A percentile compares a stretch with the other conserved stretches of the same genome.
These are phyloP conservation scores for Aselliscus stoliczkanus DNA, from an alignment of 2,797 vertebrate species.

Conservation along the genomic window DNA sequence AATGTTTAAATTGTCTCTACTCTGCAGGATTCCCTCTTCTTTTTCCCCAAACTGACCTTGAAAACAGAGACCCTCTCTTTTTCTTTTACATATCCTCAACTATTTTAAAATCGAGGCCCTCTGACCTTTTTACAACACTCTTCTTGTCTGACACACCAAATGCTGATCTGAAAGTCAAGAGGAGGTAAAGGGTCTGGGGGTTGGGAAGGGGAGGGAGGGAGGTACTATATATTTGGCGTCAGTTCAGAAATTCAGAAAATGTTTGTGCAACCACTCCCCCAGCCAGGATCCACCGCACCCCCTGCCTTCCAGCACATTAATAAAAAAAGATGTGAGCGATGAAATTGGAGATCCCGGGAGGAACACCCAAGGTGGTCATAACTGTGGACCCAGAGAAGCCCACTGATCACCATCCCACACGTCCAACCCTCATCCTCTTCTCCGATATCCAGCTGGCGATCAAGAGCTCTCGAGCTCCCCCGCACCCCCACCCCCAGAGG, in stretches of 20 bases:
- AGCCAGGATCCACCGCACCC: slow-evolving; percentile 33
- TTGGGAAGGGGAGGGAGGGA: slow-evolving; percentile 26
- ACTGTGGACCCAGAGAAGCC: background rate
- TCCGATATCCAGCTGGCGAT: background rate
- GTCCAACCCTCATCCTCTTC: background rate
- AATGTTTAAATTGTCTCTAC: slow-evolving; percentile 44
- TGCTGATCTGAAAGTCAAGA: slow-evolving; percentile 24
- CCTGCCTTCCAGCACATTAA: slow-evolving; percentile 43
- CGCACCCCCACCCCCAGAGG: background rate
- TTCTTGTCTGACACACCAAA: slow-evolving; percentile 53
- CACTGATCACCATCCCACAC: background rate
- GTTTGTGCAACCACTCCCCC: slow-evolving; percentile 73
- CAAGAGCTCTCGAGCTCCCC: background rate
- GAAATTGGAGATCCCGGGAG: slow-evolving; percentile 41
- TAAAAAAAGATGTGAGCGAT: slow-evolving; percentile 49
- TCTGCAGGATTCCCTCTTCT: background rate
- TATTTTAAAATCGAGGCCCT: slow-evolving; percentile 52
- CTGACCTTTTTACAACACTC: slow-evolving; percentile 47
- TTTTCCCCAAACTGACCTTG: background rate
- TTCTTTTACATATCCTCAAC: slow-evolving; percentile 9
- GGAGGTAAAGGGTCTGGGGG: slow-evolving; percentile 25
- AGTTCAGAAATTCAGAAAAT: slow-evolving; percentile 74
- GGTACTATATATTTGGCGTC: slow-evolving; percentile 57
- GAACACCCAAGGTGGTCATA: background rate
- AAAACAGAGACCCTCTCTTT: background rate